Percentiles rank a stretch among this genome's conserved stretches.
phyloP scores from a whole-genome alignment of 2,888 invertebrate species.

The Erebia epiphron region DNA sequence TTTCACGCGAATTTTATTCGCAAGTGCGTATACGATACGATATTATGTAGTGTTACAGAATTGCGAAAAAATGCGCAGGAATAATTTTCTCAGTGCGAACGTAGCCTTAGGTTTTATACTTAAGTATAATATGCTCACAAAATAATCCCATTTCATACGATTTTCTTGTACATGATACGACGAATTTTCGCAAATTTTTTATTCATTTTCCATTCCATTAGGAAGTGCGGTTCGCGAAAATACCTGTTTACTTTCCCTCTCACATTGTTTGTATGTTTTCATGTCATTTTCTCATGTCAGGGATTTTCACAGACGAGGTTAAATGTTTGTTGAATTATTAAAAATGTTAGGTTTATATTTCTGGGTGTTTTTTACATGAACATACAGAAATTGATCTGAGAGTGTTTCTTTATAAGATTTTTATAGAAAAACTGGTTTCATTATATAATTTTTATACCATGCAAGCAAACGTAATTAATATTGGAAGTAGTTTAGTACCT shows the following conservation, averaged over 20 bases:
- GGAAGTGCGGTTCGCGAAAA: conserved; percentile 4
- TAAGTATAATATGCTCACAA: too few relatives aligned
- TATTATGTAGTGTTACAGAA: too few relatives aligned
- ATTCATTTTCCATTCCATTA: background rate
- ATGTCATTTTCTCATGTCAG: conserved; percentile 3
- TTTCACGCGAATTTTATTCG: too few relatives aligned
- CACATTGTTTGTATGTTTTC: conserved; percentile 16
- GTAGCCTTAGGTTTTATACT: too few relatives aligned
- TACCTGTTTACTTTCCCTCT: conserved; percentile 8
- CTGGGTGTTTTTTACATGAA: background rate
- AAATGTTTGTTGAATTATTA: conserved; percentile 16
- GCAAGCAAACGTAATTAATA: too few relatives aligned
- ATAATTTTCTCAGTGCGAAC: too few relatives aligned
- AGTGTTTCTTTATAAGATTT: too few relatives aligned
- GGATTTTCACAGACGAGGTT: conserved; percentile 9
- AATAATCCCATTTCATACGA: background rate
- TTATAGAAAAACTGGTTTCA: too few relatives aligned
- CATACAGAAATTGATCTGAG: background rate
- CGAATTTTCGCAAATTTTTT: background rate
- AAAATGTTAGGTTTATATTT: background rate
- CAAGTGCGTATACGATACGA: too few relatives aligned
- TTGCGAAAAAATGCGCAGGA: too few relatives aligned
- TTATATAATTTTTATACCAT: too few relatives aligned
- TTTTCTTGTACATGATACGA: background rate
- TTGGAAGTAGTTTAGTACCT: too few relatives aligned